phyloP scores from a whole-genome alignment of 92 coral and sea anemone species.

The Zoanthus gigantus region DNA sequence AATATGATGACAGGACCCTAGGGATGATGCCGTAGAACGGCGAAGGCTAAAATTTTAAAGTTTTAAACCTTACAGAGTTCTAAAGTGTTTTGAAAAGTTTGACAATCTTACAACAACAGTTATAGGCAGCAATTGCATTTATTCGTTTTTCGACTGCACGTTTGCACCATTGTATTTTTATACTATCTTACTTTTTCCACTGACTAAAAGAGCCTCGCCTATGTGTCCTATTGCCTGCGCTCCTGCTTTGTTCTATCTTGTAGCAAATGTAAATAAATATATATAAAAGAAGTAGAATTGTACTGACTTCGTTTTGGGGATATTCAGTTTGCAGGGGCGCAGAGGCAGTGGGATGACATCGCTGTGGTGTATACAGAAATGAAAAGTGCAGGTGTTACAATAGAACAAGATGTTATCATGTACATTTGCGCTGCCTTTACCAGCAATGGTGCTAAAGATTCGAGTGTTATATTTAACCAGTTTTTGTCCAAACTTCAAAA shows the following conservation, averaged over 20 bases:
- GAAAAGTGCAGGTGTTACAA: slow-evolving; percentile 66
- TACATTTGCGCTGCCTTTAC: slow-evolving; percentile 66
- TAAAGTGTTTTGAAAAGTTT: too few relatives aligned
- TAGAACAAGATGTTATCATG: slow-evolving; percentile 47
- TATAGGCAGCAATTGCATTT: too few relatives aligned
- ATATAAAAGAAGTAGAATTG: not conserved
- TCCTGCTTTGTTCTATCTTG: not conserved
- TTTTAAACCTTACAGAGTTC: too few relatives aligned
- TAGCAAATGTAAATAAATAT: not conserved
- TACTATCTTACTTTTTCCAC: too few relatives aligned
- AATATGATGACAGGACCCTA: too few relatives aligned
- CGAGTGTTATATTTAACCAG: slow-evolving; percentile 58
- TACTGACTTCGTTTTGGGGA: not conserved
- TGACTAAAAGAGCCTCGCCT: too few relatives aligned
- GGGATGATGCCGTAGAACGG: too few relatives aligned
- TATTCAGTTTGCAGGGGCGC: slow-evolving; percentile 74
- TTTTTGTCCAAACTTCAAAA: slow-evolving; percentile 30
- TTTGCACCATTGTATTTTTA: too few relatives aligned
- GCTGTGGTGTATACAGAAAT: slow-evolving; percentile 69
- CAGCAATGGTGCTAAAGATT: slow-evolving; percentile 16
- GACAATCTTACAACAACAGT: too few relatives aligned
- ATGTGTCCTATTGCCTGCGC: too few relatives aligned
- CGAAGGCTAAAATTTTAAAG: too few relatives aligned
- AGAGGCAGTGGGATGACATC: slow-evolving; percentile 75
- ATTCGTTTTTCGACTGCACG: too few relatives aligned